Percentiles rank a stretch among this genome's conserved stretches.
These are phyloP conservation scores for Holcopasites calliopsidis DNA, from an alignment of 1,140 invertebrate genomes.

Conservation along the genomic window DNA sequence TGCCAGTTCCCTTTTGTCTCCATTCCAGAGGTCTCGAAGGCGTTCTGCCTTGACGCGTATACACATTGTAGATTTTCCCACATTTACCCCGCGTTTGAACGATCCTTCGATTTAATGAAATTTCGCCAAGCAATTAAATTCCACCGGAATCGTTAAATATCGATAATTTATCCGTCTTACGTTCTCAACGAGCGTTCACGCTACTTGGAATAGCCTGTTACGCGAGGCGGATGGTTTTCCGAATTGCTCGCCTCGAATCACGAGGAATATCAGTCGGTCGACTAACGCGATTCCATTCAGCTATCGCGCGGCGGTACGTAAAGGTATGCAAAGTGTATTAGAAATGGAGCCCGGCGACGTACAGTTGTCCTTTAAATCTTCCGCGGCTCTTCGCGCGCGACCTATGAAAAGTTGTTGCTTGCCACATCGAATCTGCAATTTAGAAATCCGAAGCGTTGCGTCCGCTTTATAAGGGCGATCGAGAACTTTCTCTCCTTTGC, in stretches of 20 bases:
- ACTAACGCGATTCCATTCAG: neutral
- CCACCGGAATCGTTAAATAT: neutral
- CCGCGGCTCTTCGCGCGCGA: neutral
- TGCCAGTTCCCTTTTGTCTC: neutral
- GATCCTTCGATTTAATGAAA: too few relatives aligned
- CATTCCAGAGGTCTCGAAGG: neutral
- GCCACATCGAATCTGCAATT: constrained; percentile 42
- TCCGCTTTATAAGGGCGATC: constrained; percentile 31
- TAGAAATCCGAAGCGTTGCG: constrained; percentile 28
- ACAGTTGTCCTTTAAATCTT: constrained; percentile 25
- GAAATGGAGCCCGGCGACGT: neutral
- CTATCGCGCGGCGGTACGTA: constrained; percentile 27
- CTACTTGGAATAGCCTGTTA: neutral
- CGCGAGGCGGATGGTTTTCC: neutral
- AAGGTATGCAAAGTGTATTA: constrained; percentile 41
- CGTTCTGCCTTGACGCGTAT: neutral
- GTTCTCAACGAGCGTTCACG: neutral
- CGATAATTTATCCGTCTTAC: neutral
- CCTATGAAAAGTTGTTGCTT: constrained; percentile 34
- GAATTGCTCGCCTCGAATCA: neutral
- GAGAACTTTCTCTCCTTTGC: constrained; percentile 49
- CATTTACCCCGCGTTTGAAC: neutral
- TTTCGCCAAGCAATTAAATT: neutral
- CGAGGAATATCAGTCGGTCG: constrained; percentile 3
- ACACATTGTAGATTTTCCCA: neutral